Evolutionary conservation across 2,797 vertebrate genomes (phyloP), one percentile per base, ranked within the genome.

Genomic region (Aldrovandia affinis): DNA sequence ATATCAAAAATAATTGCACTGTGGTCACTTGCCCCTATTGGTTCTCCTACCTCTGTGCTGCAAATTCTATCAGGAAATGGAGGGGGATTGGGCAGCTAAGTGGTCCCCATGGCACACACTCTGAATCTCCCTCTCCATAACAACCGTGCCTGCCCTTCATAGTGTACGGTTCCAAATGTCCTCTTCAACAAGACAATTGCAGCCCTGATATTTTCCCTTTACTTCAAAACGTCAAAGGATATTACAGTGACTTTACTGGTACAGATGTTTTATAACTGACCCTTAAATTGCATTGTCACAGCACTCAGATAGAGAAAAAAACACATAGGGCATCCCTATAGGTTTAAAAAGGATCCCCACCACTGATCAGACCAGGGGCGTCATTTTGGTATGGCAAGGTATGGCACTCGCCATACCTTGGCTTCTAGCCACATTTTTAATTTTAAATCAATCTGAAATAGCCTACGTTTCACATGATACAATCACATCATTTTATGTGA

Each of bases 201-300:
- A 82, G 61, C 77, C 73, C 47, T 12, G 61, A 85, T 85, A 83
- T 83, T 85, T 85, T 85, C 47, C 81, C 39, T 77, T 59, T 82
- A 80, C 81, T 83, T 85, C 82, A 85, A 83, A 85, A 77, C 70
- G 84, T 85, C 84, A 85, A 65, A 39, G 78, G 81, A 83, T 80
- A 83, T 85, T 85, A 85, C 63, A 85, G 78, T 85, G 77, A 80
- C 81, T 83, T 81, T 22, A 44, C 33, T 68, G 50, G 81, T 42
- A 81, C 54, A 59, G 81, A 85, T 85, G 84, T 85, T 85, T 85
- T 50, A 55, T 78, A 85, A 83, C 59, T 47, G 52, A 30, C 80
- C 33, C 47, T 83, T 61, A 79, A 63, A 81, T 78, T 79, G 47
- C 52, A 73, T 63, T 83, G 70, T 83, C 59, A 78, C 30, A 83